These are phyloP conservation scores for Psophia crepitans DNA, from an alignment of 2,113 vertebrate species.

Conservation along the genomic window DNA sequence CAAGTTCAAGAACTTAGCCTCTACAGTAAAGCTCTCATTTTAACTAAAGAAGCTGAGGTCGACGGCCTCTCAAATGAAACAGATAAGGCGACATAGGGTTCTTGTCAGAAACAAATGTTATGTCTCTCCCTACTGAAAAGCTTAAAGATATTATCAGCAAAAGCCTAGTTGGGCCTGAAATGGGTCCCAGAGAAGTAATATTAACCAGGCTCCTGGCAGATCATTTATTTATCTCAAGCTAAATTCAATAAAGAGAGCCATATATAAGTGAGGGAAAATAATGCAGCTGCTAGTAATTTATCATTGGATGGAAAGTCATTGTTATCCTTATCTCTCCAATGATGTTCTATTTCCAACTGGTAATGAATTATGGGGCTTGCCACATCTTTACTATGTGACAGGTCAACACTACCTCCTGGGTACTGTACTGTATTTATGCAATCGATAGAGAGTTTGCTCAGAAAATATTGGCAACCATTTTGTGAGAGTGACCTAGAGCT, in stretches of 20 bases:
- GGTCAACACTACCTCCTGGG: conserved; percentile 60
- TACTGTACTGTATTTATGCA: conserved; percentile 68
- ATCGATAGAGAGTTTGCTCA: conserved; percentile 53
- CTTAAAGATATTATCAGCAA: conserved; percentile 79
- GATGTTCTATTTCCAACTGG: conserved; percentile 84
- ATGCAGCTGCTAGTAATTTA: conserved; percentile 85
- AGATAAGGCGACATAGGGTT: conserved; percentile 82
- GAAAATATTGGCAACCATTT: conserved; percentile 48
- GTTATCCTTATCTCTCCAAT: conserved; percentile 88
- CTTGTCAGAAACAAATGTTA: conserved; percentile 84
- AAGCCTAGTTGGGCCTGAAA: conserved; percentile 79
- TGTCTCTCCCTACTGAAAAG: conserved; percentile 79
- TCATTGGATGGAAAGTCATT: conserved; percentile 85
- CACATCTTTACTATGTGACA: conserved; percentile 73
- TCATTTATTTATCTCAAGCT: conserved; percentile 91
- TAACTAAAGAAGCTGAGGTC: conserved; percentile 72
- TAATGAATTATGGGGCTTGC: conserved; percentile 81
- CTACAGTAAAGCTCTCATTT: conserved; percentile 73
- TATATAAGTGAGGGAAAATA: conserved; percentile 91
- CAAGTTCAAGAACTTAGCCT: conserved; percentile 75
- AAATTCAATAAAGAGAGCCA: conserved; percentile 90
- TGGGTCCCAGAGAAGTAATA: conserved; percentile 80
- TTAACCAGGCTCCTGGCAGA: conserved; percentile 87
- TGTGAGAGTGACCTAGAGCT: conserved; percentile 20
- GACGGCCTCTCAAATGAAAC: conserved; percentile 78